A percentile compares a stretch with the other conserved stretches of the same genome.
These are phyloP conservation scores for Phoebastria nigripes DNA, from an alignment of 2,797 vertebrate species.

Conservation along the genomic window DNA sequence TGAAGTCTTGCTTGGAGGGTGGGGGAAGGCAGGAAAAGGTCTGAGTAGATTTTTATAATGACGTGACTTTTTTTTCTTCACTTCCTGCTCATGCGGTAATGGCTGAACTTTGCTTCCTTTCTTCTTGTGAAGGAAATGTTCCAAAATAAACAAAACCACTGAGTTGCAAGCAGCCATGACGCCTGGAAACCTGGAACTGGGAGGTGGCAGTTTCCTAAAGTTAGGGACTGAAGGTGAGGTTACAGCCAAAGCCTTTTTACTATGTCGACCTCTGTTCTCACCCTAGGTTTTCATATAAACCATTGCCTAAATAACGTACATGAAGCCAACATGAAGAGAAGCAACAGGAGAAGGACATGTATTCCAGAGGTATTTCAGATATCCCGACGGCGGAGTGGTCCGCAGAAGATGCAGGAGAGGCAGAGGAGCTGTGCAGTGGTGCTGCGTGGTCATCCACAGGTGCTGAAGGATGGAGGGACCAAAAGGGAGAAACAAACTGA, in stretches of 20 bases:
- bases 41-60: neutral
- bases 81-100: neutral
- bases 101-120: neutral
- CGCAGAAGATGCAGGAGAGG: neutral
- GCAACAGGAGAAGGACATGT: neutral
- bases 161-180: neutral
- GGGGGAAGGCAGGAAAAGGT: neutral
- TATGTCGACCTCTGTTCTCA: neutral
- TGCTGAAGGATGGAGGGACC: neutral
- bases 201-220: neutral
- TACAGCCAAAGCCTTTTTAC: neutral
- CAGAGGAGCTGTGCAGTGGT: neutral
- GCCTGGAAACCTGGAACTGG: neutral
- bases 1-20: neutral
- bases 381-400: accelerated
- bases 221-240: neutral
- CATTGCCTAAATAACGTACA: neutral
- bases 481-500: neutral
- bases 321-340: neutral
- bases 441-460: accelerated
- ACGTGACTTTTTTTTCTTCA: neutral
- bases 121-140: neutral
- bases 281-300: neutral
- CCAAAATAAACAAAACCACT: neutral
- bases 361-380: neutral